Base-by-base conservation (phyloP, 2,888 invertebrate genomes). In the Agrilus biguttatus region DNA sequence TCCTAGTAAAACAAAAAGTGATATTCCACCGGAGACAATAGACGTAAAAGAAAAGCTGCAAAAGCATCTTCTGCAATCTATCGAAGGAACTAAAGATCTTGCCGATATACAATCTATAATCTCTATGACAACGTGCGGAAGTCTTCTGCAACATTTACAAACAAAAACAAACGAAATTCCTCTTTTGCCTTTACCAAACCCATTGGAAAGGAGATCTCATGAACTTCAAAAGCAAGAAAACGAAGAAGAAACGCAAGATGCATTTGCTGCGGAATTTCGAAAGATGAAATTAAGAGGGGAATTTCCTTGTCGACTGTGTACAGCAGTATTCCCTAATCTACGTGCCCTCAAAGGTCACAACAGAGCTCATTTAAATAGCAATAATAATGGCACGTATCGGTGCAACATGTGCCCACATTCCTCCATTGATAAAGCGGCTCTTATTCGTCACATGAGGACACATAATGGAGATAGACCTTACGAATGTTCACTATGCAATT, bases 391-490 rank as follows among this genome's bases (percentile, higher is more conserved):
- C 1, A 88, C 89, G 1, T 93, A 90, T 64, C 80, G 85, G 41
- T 95, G 95, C 69, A 90, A 91, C 62, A 86, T 92, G 80, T 95
- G 95, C 52, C 81, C 85, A 1, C 92, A 89, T 65, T 80, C 83
- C 1, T 85, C 86, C 50, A 74, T 85, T 34, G 95, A 95, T 61
- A 93, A 93, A 65, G 87, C 89, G 14, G 90, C 92, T 3, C 68
- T 96, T 40, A 83, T 89, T 8, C 78, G 92, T 14, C 95, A 95
- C 59, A 83, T 95, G 77, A 74, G 93, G 36, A 89, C 89, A 1
- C 95, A 95, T 67, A 95, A 92, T 59, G 95, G 95, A 0, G 93
- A 95, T 56, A 74, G 93, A 10, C 95, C 95, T 0, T 95, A 89
- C 60, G 90, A 92, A 63, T 96, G 95, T 60, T 80, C 84, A 1